Conservation (phyloP, 2,113 vertebrate species). For the Odontesthes bonariensis region DNA sequence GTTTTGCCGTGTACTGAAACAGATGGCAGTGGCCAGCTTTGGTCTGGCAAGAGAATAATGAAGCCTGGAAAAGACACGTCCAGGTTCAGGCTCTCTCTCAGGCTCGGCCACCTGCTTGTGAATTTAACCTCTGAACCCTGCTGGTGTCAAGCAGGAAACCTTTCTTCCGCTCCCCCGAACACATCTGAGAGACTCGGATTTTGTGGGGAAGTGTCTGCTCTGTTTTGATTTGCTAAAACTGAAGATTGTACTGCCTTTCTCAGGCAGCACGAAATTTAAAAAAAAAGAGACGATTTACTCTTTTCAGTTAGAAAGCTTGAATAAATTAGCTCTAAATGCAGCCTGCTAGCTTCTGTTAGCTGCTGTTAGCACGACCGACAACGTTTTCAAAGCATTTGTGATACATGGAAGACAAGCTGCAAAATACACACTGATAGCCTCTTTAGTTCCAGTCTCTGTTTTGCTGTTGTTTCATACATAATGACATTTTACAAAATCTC, state of each 20-base stretch:
- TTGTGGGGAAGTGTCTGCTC: conserved; percentile 49
- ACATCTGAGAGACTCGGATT: conserved; percentile 33
- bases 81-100: conserved; percentile 28
- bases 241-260: conserved; percentile 12
- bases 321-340: too few species aligned
- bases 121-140: conserved; percentile 67
- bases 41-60: conserved; percentile 42
- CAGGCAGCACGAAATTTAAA: neutral
- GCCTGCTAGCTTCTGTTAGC: too few species aligned
- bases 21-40: conserved; percentile 38
- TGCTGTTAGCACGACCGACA: too few species aligned
- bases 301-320: too few species aligned
- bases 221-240: neutral
- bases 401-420: too few species aligned
- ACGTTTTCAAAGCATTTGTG: too few species aligned
- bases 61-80: conserved; percentile 33
- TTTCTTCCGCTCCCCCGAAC: conserved; percentile 58
- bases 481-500: neutral
- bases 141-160: conserved; percentile 62
- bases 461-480: neutral
- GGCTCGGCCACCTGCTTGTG: conserved; percentile 67
- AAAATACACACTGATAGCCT: too few species aligned
- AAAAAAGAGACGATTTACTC: too few species aligned
- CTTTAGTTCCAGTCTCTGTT: neutral
- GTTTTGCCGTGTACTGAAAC: conserved; percentile 34